Evolutionary conservation across 30 jellyfish, hydroid and myxozoan genomes (phyloP), one percentile per base, ranked within the genome.

Genomic region (Catostylus mosaicus): DNA sequence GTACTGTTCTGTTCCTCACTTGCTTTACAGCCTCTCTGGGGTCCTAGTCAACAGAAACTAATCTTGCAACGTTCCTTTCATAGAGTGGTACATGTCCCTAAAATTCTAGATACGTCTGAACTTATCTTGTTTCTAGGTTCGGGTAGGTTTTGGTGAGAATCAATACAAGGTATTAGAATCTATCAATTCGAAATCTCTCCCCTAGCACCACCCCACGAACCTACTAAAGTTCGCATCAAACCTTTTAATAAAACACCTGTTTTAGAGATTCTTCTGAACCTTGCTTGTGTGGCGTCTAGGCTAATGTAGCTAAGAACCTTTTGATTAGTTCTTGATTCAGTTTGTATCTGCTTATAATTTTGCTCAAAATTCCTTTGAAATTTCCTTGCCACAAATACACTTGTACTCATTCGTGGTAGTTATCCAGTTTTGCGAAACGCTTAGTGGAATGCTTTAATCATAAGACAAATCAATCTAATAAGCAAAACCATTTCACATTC

Each of bases 381-480:
- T 52, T 24, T 4, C 22, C 19, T 52, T 22, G 19, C 36, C 71
- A 27, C 38, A 27, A 59, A 1, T 27, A 59, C 36, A 23, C n/a
- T 59, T 59, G 10, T 19, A 59, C 71, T 23, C 38, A 6, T 19
- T 59, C 71, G 24, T 16, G 19, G 36, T 24, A n/a, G 10, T 24
- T 6, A 59, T 59, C 71, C 38, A 59, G 71, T 26, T 59, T 23
- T 24, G n/a, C 26, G 63, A 59, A 23, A 23, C 71, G 24, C 71
- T 59, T 59, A 1, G 71, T 59, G 71, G 38, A 27, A 7, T 3
- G 37, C 38, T 16, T 59, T n/a, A 27, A 59, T 23, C 23, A n/a
- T 12, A 59, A 24, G 36, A 59, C 71, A 19, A 37, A 23, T 24
- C 37, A 26, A 59, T 59, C 71, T 59, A 2, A 20, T 59, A 19